phyloP scores from a whole-genome alignment of 2,888 invertebrate genomes.

The Nomada fucata region DNA sequence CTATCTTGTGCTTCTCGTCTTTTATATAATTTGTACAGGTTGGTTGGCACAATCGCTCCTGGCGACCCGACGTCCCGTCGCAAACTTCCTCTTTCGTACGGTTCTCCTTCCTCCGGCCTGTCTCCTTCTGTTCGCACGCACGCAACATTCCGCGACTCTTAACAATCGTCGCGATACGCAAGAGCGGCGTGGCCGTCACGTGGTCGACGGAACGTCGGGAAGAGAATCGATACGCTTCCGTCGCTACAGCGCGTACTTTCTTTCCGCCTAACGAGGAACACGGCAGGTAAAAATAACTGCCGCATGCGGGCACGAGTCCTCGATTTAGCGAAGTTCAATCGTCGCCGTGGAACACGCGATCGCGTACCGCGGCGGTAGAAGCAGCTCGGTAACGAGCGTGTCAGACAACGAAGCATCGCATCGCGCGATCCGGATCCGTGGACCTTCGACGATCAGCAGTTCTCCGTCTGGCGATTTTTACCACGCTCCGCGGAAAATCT shows the following conservation, averaged over 20 bases:
- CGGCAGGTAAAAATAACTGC: slow-evolving; percentile 59
- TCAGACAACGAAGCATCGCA: not conserved
- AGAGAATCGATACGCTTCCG: slow-evolving; percentile 68
- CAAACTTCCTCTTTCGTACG: not conserved
- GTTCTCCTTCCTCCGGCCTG: not conserved
- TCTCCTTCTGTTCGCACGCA: not conserved
- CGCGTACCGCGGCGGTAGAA: not conserved
- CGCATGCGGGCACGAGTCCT: slow-evolving; percentile 37
- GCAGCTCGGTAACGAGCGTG: slow-evolving; percentile 21
- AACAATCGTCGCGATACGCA: not conserved
- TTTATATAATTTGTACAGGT: slow-evolving; percentile 56
- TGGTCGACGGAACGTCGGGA: slow-evolving; percentile 49
- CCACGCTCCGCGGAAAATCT: slow-evolving; percentile 37
- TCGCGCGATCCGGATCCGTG: not conserved
- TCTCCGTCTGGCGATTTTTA: slow-evolving; percentile 19
- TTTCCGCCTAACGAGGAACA: slow-evolving; percentile 34
- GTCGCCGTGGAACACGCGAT: slow-evolving; percentile 19
- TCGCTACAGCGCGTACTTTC: slow-evolving; percentile 52
- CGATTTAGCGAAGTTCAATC: slow-evolving; percentile 35
- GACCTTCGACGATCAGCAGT: not conserved
- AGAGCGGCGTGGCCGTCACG: not conserved
- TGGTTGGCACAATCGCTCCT: slow-evolving; percentile 20
- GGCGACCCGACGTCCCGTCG: not conserved
- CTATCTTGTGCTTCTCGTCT: slow-evolving; percentile 42
- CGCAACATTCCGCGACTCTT: slow-evolving; percentile 2